Percentiles rank a stretch among this genome's conserved stretches.
Conservation (phyloP, 2,797 vertebrate genomes). For the Mareca penelope region DNA sequence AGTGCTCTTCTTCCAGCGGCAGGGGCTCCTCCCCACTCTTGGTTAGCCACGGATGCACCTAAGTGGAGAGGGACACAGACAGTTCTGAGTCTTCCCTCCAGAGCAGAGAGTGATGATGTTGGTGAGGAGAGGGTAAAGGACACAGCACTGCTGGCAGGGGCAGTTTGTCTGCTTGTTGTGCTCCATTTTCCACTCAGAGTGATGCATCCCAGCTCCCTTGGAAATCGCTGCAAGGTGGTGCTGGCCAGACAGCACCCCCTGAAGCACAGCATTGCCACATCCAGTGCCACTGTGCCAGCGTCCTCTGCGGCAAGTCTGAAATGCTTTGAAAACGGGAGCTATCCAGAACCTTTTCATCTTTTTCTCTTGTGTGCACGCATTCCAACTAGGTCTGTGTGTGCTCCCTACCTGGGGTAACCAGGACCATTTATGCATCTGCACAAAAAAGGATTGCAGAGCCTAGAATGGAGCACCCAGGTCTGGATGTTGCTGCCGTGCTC, state of each 20-base stretch:
- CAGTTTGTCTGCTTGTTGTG: rapidly evolving
- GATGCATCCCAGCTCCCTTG: rapidly evolving
- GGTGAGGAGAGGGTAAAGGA: rapidly evolving
- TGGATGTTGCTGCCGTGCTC: neutral
- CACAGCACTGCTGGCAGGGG: neutral
- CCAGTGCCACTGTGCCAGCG: neutral
- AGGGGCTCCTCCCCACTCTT: slow-evolving; percentile 83
- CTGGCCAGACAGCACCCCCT: neutral
- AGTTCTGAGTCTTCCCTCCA: neutral
- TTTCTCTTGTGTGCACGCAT: neutral
- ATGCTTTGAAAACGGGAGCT: neutral
- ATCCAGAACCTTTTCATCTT: neutral
- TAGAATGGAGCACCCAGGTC: neutral
- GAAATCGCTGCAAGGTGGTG: neutral
- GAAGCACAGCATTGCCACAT: neutral
- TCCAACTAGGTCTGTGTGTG: rapidly evolving
- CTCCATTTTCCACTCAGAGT: neutral
- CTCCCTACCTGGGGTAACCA: neutral
- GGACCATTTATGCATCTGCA: neutral
- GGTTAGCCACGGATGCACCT: slow-evolving; percentile 94
- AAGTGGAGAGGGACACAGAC: neutral
- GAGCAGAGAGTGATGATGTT: rapidly evolving
- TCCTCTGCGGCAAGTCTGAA: neutral
- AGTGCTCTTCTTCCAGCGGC: slow-evolving; percentile 95
- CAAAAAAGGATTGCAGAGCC: neutral